Conservation (phyloP, 1,140 invertebrate genomes). For the Polypedilum vanderplanki region DNA sequence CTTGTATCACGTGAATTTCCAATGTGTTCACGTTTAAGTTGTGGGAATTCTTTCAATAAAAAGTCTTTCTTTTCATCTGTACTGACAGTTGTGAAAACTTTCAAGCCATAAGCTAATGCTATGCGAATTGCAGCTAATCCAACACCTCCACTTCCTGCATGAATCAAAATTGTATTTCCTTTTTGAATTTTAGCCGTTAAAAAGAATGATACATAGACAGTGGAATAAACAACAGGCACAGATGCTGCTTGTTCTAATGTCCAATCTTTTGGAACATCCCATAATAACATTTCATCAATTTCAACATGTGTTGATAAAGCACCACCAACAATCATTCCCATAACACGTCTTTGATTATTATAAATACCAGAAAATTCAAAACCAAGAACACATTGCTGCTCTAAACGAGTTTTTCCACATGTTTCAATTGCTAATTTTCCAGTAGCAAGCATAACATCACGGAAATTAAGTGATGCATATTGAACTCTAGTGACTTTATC, state of each 20-base stretch:
- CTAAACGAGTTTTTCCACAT: slow-evolving; percentile 46
- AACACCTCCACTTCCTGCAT: slow-evolving; percentile 82
- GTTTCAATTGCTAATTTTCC: slow-evolving; percentile 62
- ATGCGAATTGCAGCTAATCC: slow-evolving; percentile 78
- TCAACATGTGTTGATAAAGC: slow-evolving; percentile 58
- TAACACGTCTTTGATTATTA: slow-evolving; percentile 55
- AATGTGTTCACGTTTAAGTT: slow-evolving; percentile 51
- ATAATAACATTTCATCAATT: slow-evolving; percentile 53
- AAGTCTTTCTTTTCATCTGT: slow-evolving; percentile 67
- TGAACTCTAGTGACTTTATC: slow-evolving; percentile 50
- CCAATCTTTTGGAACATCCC: slow-evolving; percentile 80
- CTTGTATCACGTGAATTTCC: slow-evolving; percentile 56
- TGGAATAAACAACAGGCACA: slow-evolving; percentile 77
- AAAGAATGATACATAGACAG: slow-evolving; percentile 73
- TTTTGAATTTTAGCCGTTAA: slow-evolving; percentile 54
- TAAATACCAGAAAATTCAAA: slow-evolving; percentile 64
- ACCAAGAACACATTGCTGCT: slow-evolving; percentile 61
- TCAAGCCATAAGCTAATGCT: slow-evolving; percentile 61
- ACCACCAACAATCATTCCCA: slow-evolving; percentile 57
- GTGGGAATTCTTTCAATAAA: slow-evolving; percentile 65
- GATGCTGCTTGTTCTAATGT: slow-evolving; percentile 79
- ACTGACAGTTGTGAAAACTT: slow-evolving; percentile 68
- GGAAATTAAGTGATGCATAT: slow-evolving; percentile 66
- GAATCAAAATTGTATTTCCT: slow-evolving; percentile 71
- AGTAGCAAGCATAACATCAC: slow-evolving; percentile 69